These are phyloP conservation scores for Spilogale gracilis DNA, from an alignment of 2,113 vertebrate genomes.

Conservation along the genomic window DNA sequence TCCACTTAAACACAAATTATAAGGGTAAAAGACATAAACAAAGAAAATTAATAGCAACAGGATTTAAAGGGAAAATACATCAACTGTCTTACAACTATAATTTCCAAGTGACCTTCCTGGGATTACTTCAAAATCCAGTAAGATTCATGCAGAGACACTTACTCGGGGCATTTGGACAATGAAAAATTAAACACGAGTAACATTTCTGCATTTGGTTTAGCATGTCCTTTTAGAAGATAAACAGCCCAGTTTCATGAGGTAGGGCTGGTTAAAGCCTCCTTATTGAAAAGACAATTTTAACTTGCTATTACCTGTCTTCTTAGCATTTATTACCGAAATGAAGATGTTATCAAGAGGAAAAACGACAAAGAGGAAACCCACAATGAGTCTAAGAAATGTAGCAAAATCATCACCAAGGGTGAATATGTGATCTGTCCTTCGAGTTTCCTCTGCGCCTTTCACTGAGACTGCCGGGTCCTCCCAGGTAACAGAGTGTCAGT, in stretches of 20 bases:
- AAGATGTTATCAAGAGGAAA: not conserved
- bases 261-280: not conserved
- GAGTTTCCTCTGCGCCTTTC: not conserved
- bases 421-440: not conserved
- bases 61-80: not conserved
- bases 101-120: not conserved
- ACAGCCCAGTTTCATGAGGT: not conserved
- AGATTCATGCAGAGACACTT: not conserved
- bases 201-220: not conserved
- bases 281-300: not conserved
- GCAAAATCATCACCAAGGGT: not conserved
- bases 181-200: not conserved
- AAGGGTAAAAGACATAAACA: not conserved
- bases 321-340: not conserved
- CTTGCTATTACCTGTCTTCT: not conserved
- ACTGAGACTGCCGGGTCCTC: not conserved
- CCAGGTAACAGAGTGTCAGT: not conserved
- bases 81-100: not conserved
- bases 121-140: not conserved
- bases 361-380: not conserved
- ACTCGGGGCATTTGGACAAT: not conserved
- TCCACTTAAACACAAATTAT: not conserved
- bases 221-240: not conserved
- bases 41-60: not conserved
- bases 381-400: not conserved